Evolutionary conservation across 2,113 vertebrate genomes (phyloP).

Genomic region (Ctenomys sociabilis): DNA sequence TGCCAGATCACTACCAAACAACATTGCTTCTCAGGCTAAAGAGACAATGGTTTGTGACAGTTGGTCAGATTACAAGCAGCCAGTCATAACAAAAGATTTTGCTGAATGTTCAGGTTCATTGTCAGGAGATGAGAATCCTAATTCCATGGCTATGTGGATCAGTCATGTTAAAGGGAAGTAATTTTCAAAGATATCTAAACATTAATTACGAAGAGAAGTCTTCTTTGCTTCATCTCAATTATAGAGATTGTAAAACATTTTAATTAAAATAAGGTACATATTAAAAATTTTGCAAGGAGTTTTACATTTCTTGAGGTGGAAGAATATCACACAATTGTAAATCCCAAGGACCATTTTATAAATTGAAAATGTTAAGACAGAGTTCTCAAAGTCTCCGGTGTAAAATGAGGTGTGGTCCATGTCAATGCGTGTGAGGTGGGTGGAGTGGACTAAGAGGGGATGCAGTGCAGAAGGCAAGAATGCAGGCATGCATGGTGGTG

Average conservation of each 20-base stretch:
- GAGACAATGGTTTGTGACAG: slow-evolving; percentile 38
- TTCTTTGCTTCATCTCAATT: neutral
- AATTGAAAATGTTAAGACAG: slow-evolving; percentile 21
- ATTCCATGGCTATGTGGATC: neutral
- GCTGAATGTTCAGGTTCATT: slow-evolving; percentile 36
- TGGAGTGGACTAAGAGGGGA: accelerated
- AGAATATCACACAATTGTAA: neutral
- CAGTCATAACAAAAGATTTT: slow-evolving; percentile 34
- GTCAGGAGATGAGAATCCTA: neutral
- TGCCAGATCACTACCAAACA: slow-evolving; percentile 33
- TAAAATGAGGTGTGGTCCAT: neutral
- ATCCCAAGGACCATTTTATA: neutral
- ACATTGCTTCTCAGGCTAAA: slow-evolving; percentile 42
- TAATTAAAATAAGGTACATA: neutral
- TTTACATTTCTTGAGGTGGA: neutral
- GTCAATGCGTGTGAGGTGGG: accelerated
- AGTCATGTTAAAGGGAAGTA: neutral
- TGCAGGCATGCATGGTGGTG: neutral
- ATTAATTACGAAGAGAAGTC: neutral
- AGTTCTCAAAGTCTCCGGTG: neutral
- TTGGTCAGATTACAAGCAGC: slow-evolving; percentile 50
- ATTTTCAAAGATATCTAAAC: neutral
- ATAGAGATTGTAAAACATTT: neutral
- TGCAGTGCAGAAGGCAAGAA: neutral
- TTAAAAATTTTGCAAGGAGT: neutral